phyloP scores from a whole-genome alignment of 1,140 invertebrate genomes.

The Campoletis sonorensis region DNA sequence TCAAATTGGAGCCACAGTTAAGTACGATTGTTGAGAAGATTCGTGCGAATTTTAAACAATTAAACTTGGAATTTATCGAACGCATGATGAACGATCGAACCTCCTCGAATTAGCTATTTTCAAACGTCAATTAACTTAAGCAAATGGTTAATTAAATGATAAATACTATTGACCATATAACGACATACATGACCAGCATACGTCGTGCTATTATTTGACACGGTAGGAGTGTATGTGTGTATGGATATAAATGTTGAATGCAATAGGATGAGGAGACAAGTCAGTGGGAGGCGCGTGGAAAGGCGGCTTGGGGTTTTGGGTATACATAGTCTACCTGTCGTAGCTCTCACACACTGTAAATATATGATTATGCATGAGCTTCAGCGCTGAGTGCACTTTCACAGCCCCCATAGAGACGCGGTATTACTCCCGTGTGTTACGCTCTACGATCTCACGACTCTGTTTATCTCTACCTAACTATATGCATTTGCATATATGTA shows the following conservation, averaged over 20 bases:
- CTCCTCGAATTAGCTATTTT: no score
- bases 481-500: not conserved
- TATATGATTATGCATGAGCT: conserved; percentile 72
- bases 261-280: conserved; percentile 34
- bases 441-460: conserved; percentile 27
- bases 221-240: not conserved
- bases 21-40: no score
- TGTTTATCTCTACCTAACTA: conserved; percentile 12
- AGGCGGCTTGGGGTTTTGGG: conserved; percentile 32
- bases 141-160: conserved; percentile 71
- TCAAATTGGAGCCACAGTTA: no score
- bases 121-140: no score
- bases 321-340: conserved; percentile 35
- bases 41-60: no score
- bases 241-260: conserved; percentile 34
- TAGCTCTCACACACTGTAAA: conserved; percentile 62
- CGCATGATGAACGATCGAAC: no score
- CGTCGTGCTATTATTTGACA: conserved; percentile 51
- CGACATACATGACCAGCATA: conserved; percentile 50
- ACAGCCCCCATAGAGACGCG: conserved; percentile 52
- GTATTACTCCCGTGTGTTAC: conserved; percentile 50
- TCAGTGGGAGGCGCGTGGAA: conserved; percentile 46
- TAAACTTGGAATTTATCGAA: no score
- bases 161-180: conserved; percentile 21
- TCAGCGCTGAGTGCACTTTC: conserved; percentile 68